Evolutionary conservation across 1,140 invertebrate genomes (phyloP).

Genomic region (Drosophila nannoptera): DNA sequence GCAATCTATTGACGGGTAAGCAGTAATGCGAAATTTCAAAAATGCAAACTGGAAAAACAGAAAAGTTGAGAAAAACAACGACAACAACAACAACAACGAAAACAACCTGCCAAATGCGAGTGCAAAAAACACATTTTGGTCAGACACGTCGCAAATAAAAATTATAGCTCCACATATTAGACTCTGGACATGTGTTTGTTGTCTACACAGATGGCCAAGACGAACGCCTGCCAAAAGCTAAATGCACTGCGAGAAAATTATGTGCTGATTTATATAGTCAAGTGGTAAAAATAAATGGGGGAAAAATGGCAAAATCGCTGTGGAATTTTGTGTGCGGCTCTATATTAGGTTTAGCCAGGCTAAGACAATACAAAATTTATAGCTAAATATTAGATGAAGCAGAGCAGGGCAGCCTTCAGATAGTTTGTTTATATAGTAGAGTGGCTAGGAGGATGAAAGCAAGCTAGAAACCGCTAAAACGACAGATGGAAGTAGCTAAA

Average conservation of each 20-base stretch:
- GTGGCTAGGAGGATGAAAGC: no score
- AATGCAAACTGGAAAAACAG: constrained; percentile 8
- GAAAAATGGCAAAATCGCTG: no score
- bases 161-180: constrained; percentile 10
- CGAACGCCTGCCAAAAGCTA: constrained; percentile 7
- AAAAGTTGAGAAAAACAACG: constrained; percentile 12
- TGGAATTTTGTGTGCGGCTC: no score
- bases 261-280: background rate
- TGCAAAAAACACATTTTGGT: constrained; percentile 32
- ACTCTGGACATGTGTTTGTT: constrained; percentile 5
- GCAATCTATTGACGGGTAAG: constrained; percentile 75
- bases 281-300: no score
- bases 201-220: background rate
- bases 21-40: constrained; percentile 9
- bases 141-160: constrained; percentile 21
- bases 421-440: no score
- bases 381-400: no score
- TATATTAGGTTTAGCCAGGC: no score
- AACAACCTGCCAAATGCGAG: constrained; percentile 32
- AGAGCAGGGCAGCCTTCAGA: no score
- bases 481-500: no score
- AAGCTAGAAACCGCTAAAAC: no score
- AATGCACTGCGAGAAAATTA: background rate
- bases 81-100: background rate
- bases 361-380: no score